Base-by-base conservation (phyloP, 2,888 invertebrate genomes). In the Hydropsyche betteni region DNA sequence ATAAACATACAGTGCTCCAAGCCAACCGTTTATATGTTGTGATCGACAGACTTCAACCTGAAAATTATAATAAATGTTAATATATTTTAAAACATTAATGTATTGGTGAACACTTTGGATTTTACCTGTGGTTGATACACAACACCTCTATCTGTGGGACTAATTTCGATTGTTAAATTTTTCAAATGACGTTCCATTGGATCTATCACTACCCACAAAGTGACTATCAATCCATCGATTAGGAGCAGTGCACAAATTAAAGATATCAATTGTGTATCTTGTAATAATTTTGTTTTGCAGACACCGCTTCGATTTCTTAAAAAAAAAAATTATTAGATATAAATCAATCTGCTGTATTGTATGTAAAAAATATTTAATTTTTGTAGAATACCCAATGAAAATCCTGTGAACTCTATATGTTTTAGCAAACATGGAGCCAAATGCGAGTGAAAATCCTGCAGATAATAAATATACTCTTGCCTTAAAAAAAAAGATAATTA, bases 351-450 rank as follows among this genome's bases (percentile, higher is more conserved):
- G 24, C 2, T 24, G 24, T 24, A 2, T 24, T 24, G 24, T 24
- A 24, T 24, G 2, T 24, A 24, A 24, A 2, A 24, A 24, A 24
- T 24, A 44, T 6, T 44, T 44, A 44, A 34, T 72, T 4, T 24
- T 24, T 24, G 24, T 24, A 72, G 58, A 12, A 38, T 78, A 87
- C 88, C 88, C 91, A 76, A 95, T 94, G 84, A 97, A 96, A 84
- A 97, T 95, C 81, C 95, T 90, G 85, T 97, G 96, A 12, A 97
- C 96, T 72, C 97, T 86, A 85, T 96, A 97, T 0, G 96, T 97
- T 86, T 97, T 97, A 3, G 96, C 95, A 83, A 97, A 96, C 94
- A 97, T 97, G 24, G 97, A 95, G 51, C 97, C 97, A 82, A 97
- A 97, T 0, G 96, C 94, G 80, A 97, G 84, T 0, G 96, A 96